Percentiles rank a stretch among this genome's conserved stretches.
These are phyloP conservation scores for Phenganax stokvisi DNA, from an alignment of 92 coral and sea anemone species.

Conservation along the genomic window DNA sequence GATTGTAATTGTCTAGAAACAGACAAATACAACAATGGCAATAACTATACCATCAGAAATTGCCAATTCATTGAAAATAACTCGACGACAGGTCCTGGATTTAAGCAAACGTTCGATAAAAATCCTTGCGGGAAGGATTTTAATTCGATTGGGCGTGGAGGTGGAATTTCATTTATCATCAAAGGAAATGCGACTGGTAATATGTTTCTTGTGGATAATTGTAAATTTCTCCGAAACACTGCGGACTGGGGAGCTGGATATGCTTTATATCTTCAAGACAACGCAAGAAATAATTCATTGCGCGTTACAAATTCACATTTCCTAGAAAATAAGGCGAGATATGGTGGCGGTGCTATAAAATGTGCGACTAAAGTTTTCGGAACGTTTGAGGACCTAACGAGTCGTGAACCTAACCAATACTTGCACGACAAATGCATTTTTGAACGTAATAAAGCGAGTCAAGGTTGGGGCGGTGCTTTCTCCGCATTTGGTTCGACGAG, in stretches of 20 bases:
- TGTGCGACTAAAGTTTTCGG: constrained; percentile 12
- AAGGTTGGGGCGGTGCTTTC: constrained; percentile 32
- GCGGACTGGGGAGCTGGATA: constrained; percentile 64
- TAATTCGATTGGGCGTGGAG: constrained; percentile 30
- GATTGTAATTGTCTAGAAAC: constrained; percentile 33
- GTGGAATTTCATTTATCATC: constrained; percentile 15
- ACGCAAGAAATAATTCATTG: constrained; percentile 8
- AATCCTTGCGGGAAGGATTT: constrained; percentile 17
- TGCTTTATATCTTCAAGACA: constrained; percentile 43
- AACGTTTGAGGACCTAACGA: constrained; percentile 3
- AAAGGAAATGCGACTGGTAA: constrained; percentile 32
- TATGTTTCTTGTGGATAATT: constrained; percentile 25
- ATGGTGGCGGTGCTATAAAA: constrained; percentile 47
- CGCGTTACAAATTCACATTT: constrained; percentile 7
- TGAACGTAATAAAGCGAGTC: constrained; percentile 8
- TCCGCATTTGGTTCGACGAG: constrained; percentile 41
- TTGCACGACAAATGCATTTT: constrained; percentile 17
- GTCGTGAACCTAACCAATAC: constrained; percentile 17
- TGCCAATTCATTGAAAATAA: constrained; percentile 58
- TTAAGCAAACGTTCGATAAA: constrained; percentile 5
- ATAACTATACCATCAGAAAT: constrained; percentile 37
- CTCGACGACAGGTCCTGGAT: constrained; percentile 64
- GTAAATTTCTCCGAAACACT: constrained; percentile 43
- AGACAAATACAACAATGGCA: constrained; percentile 50
- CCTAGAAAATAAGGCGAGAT: neutral